Evolutionary conservation across 2,113 vertebrate species (phyloP), one percentile per base, ranked within the genome.

Genomic region (Epinephelus fuscoguttatus): DNA sequence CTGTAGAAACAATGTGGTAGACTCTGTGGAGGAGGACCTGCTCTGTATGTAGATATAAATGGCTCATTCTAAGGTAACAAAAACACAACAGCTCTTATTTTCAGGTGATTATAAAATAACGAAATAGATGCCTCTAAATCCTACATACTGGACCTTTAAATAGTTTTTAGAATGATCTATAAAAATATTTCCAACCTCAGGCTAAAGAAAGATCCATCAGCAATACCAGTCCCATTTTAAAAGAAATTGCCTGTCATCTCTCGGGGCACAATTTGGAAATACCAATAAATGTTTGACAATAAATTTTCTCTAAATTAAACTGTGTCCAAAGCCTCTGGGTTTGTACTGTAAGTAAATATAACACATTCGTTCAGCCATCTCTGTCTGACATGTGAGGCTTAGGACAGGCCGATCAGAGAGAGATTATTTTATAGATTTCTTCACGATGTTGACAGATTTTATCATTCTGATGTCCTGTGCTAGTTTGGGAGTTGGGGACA

Each of bases 401-500:
- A 11, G 30, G 71, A 79, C 66, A 61, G 33, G 50, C 45, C 8
- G n/a, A 82, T 88, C 85, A 78, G 60, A 75, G 66, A 59, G 60
- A 66, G 78, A 87, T 90, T 67, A 45, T 79, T 73, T 91, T 85
- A 90, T 87, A 66, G 71, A 87, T 87, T 78, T 78, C 62, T 53
- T 77, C 80, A 45, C n/a, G 14, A 21, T 33, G 61, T 89, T 78
- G 78, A 84, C 62, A 68, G 25, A 0, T 84, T 88, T 66, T 84
- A 78, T 90, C 88, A 88, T 68, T 75, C 63, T 75, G 83, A 86
- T 60, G 37, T 18, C 47, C 23, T 1, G 15, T 37, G 69, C 49
- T 81, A 68, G 63, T 87, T 37, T 68, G 59, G 78, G 61, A 81
- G 78, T 75, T 30, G 53, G 75, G 50, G 80, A 82, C 72, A 74